Evolutionary conservation across 2,113 vertebrate species (phyloP).

Genomic region (Rutilus rutilus): DNA sequence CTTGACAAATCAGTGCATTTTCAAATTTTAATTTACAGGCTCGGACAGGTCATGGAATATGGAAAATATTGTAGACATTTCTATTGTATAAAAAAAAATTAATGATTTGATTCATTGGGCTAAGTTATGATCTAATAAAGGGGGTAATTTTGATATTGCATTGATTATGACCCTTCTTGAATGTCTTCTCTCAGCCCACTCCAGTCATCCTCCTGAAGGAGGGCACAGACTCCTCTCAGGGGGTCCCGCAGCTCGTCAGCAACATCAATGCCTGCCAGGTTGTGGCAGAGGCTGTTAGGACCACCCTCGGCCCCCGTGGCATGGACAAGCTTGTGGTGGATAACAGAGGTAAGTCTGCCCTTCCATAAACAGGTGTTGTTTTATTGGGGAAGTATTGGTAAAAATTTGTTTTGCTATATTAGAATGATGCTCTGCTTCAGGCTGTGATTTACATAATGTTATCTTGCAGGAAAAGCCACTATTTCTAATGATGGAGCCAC

Average conservation of each 20-base stretch:
- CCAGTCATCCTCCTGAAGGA: conserved; percentile 96
- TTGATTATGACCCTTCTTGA: neutral
- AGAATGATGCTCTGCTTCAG: neutral
- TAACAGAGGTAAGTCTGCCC: conserved; percentile 79
- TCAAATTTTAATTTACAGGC: neutral
- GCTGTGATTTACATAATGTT: neutral
- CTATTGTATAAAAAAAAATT: too few species aligned
- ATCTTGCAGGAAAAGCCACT: conserved; percentile 88
- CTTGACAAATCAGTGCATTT: neutral
- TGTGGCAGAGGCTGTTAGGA: conserved; percentile 92
- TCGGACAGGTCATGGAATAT: neutral
- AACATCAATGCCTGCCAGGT: conserved; percentile 99
- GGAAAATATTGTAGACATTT: neutral
- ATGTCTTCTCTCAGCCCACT: conserved; percentile 79
- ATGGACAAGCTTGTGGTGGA: conserved; percentile 99
- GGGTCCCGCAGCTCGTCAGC: conserved; percentile 92
- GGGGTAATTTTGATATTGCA: too few species aligned
- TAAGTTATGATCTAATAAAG: too few species aligned
- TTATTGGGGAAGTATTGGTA: neutral
- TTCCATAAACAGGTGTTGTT: neutral
- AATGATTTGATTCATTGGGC: too few species aligned
- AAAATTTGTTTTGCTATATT: neutral
- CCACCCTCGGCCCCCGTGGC: conserved; percentile 94
- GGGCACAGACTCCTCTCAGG: conserved; percentile 95
- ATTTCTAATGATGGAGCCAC: conserved; percentile 98